Base-by-base conservation (phyloP, 1,140 invertebrate species). In the Macrocentrus cingulum region DNA sequence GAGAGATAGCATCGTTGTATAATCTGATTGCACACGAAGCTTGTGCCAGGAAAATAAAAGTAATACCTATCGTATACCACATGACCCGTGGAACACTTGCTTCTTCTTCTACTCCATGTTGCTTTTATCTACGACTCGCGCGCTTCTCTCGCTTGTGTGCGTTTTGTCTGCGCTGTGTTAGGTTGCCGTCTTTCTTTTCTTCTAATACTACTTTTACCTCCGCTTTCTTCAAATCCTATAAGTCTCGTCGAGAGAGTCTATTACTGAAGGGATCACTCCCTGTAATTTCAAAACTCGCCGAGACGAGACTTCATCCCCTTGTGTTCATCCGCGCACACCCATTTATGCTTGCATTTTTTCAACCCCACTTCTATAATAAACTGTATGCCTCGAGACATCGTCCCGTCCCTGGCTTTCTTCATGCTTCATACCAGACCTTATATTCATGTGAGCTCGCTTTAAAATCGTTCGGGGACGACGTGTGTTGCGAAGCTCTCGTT, bases 271-370 rank as follows among this genome's bases (percentile, higher is more conserved):
- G 58, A 60, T 60, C 58, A 60, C 52, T 51, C 50, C 16, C 45
- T 60, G 58, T 60, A 60, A 60, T 60, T 60, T 60, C 58, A 60
- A 59, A 59, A 60, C 58, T 60, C 52, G 49, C 54, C 58, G 52
- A 41, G 46, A 41, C 23, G 34, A 55, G 19, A 55, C 52, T 55
- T 55, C 22, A 55, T 60, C 51, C 52, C 49, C 36, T 54, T 23
- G 8, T 20, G 16, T 51, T 13, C 41, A 16, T 53, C 7, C 37
- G 34, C 13, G 9, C 37, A 16, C 22, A 23, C 22, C 20, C 18
- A 46, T 20, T 23, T n/a, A 2, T 46, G 20, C 50, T 59, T 53
- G 8, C 20, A 25, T 44, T 53, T 42, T 54, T 32, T 56, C 29
- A 11, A 13, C n/a, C 13, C 19, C 22, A 22, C 20, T 25, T 22